Conservation (phyloP, 2,888 invertebrate species). For the Luffia ferchaultella region DNA sequence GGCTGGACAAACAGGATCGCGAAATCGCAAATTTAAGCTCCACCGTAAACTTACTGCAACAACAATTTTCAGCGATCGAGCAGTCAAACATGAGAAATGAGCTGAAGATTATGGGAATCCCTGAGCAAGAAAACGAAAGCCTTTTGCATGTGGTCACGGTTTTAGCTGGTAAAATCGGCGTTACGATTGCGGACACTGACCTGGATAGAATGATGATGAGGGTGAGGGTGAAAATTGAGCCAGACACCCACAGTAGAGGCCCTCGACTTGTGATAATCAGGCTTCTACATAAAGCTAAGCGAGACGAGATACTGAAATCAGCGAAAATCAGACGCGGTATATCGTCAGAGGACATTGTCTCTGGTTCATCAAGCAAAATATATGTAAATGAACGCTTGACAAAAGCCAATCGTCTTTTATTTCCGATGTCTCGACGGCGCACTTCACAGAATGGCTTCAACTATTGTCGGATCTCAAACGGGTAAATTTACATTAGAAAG, state of each 20-base stretch:
- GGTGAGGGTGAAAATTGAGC: not conserved
- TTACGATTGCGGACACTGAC: conserved; percentile 1
- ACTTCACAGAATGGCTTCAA: conserved; percentile 8
- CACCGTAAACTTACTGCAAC: conserved; percentile 8
- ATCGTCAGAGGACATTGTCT: conserved; percentile 10
- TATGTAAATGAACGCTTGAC: conserved; percentile 16
- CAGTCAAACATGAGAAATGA: conserved; percentile 3
- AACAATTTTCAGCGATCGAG: conserved; percentile 7
- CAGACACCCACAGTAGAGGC: not conserved
- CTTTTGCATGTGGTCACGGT: not conserved
- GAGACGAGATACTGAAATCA: conserved; percentile 16
- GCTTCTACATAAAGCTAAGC: conserved; percentile 12
- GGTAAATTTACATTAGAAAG: conserved; percentile 12
- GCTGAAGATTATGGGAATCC: conserved; percentile 3
- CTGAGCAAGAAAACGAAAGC: conserved; percentile 2
- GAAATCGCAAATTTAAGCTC: conserved; percentile 6
- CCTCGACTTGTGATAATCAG: conserved; percentile 16
- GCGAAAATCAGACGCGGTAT: conserved; percentile 15
- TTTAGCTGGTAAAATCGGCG: not conserved
- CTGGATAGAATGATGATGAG: not conserved
- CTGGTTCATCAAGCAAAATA: conserved; percentile 5
- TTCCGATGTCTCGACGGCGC: conserved; percentile 13
- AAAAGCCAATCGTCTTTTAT: conserved; percentile 14
- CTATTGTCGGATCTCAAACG: conserved; percentile 14
- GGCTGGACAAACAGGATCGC: not conserved